Percentiles rank a stretch among this genome's conserved stretches.
Conservation (phyloP, 2,113 vertebrate species). For the Odocoileus hemionus region DNA sequence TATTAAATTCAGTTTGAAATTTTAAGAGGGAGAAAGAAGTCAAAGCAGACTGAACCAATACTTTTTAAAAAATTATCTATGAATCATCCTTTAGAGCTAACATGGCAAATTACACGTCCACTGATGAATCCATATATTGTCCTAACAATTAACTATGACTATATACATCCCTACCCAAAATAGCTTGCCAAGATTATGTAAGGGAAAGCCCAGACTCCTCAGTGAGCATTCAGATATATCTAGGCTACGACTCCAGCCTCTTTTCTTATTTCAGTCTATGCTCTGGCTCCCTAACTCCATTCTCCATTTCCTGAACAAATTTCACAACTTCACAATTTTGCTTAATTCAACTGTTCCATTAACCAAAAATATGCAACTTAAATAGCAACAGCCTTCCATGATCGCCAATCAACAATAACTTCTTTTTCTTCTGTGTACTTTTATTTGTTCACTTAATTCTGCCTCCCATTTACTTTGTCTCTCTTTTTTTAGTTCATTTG, state of each 20-base stretch:
- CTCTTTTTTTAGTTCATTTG: neutral
- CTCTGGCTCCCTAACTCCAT: neutral
- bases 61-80: neutral
- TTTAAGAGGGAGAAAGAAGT: slow-evolving; percentile 34
- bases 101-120: neutral
- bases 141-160: slow-evolving; percentile 2
- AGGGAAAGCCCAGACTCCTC: neutral
- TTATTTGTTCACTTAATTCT: slow-evolving; percentile 13
- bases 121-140: neutral
- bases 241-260: neutral
- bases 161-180: neutral
- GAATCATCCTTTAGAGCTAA: slow-evolving; percentile 15
- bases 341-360: neutral
- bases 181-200: neutral
- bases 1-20: slow-evolving; percentile 36
- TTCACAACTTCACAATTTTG: neutral
- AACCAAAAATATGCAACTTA: neutral
- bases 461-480: neutral
- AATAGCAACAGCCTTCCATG: neutral
- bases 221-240: neutral
- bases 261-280: neutral
- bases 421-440: neutral
- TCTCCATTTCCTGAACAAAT: slow-evolving; percentile 8
- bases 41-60: neutral
- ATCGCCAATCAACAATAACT: neutral